These are phyloP conservation scores for Neoascia interrupta DNA, from an alignment of 2,888 invertebrate genomes.

Conservation along the genomic window DNA sequence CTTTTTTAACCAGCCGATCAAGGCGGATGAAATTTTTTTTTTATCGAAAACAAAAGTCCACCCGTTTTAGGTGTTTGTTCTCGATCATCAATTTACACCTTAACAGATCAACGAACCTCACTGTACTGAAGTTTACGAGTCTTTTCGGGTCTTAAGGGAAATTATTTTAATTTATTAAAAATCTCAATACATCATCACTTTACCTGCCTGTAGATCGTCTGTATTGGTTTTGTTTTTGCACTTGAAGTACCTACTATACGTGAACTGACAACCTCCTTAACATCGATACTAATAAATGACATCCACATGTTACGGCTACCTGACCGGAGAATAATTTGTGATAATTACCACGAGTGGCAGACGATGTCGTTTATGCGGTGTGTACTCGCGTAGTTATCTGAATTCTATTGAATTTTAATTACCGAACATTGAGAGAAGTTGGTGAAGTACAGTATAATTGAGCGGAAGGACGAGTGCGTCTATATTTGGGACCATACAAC, in stretches of 20 bases:
- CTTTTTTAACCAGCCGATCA: too few relatives aligned
- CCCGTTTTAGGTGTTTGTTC: neutral
- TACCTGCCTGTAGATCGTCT: slow-evolving; percentile 7
- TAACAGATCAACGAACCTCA: slow-evolving; percentile 56
- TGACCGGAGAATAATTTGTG: too few relatives aligned
- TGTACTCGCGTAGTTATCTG: neutral
- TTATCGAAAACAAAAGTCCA: too few relatives aligned
- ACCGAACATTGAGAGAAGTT: neutral
- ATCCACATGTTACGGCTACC: too few relatives aligned
- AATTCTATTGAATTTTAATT: slow-evolving; percentile 38
- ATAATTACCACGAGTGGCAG: slow-evolving; percentile 3
- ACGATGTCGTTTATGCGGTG: slow-evolving; percentile 14
- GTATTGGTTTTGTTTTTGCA: neutral
- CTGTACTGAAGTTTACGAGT: slow-evolving; percentile 23
- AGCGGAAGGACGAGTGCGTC: neutral
- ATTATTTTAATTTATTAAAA: neutral
- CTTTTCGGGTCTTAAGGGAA: neutral
- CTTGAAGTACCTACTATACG: too few relatives aligned
- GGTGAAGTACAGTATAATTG: too few relatives aligned
- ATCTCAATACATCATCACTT: neutral
- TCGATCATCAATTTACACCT: slow-evolving; percentile 41
- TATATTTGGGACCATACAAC: neutral
- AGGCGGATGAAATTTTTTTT: too few relatives aligned
- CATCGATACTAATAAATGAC: too few relatives aligned
- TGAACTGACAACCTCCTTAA: too few relatives aligned